These are phyloP conservation scores for Centropyge bicolor DNA, from an alignment of 2,797 vertebrate genomes.

Conservation along the genomic window DNA sequence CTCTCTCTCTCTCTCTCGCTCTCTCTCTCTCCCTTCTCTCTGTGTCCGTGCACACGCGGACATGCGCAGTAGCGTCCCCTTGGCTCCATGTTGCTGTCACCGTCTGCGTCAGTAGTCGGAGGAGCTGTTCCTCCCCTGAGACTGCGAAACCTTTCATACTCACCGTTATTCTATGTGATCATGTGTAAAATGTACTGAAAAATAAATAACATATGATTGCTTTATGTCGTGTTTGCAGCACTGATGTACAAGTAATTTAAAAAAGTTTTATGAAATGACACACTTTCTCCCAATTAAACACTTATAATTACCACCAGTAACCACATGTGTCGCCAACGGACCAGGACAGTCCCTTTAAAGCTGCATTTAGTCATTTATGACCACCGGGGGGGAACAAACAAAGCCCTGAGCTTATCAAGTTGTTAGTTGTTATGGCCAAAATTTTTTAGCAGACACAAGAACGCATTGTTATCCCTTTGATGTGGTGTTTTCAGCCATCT, in stretches of 20 bases:
- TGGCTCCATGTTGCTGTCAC: constrained; percentile 75
- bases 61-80: constrained; percentile 82
- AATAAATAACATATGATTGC: not conserved
- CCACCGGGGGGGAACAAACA: not conserved
- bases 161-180: constrained; percentile 21
- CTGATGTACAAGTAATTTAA: not conserved
- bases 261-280: not conserved
- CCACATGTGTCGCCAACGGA: not conserved
- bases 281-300: not conserved
- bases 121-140: constrained; percentile 63
- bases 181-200: not conserved
- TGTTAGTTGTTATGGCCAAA: not conserved
- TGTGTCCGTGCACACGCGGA: constrained; percentile 59
- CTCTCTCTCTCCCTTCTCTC: constrained; percentile 48
- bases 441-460: not conserved
- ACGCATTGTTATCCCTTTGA: not conserved
- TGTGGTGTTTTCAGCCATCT: not conserved
- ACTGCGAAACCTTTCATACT: constrained; percentile 54
- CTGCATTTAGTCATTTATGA: not conserved
- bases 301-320: not conserved
- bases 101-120: constrained; percentile 76
- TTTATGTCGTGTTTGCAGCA: not conserved
- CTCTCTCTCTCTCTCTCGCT: constrained; percentile 33
- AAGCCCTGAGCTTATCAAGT: too few species aligned
- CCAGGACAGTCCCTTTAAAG: not conserved